Percentiles rank a stretch among this genome's conserved stretches.
Evolutionary conservation across 2,113 vertebrate genomes (phyloP).

Genomic region (Cryptotis parvus): DNA sequence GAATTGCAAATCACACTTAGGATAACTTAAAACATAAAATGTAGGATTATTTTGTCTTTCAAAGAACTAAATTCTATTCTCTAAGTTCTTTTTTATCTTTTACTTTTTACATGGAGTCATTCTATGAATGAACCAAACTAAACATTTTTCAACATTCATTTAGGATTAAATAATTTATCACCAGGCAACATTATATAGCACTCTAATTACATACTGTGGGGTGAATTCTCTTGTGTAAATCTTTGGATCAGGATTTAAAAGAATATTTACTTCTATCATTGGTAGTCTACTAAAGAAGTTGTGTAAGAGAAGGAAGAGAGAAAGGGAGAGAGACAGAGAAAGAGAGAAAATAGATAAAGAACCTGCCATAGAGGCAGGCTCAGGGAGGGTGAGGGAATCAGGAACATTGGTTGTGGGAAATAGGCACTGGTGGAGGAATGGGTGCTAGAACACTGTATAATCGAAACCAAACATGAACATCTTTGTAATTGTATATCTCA

Average conservation of each 20-base stretch:
- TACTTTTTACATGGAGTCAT: not conserved
- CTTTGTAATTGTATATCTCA: too few species aligned
- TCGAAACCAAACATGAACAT: too few species aligned
- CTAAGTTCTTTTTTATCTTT: not conserved
- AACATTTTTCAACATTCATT: not conserved
- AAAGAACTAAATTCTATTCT: not conserved
- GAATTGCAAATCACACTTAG: not conserved
- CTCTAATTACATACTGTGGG: not conserved
- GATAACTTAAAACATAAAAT: too few species aligned
- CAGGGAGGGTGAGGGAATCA: too few species aligned
- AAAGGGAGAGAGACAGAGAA: too few species aligned
- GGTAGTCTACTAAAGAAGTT: not conserved
- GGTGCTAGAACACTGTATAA: too few species aligned
- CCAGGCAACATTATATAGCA: not conserved
- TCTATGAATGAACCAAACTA: not conserved
- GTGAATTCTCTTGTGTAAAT: constrained; percentile 18
- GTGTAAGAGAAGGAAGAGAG: too few species aligned
- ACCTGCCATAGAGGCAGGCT: too few species aligned
- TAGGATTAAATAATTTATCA: not conserved
- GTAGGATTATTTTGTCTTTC: not conserved
- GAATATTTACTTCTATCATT: not conserved
- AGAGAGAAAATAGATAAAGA: too few species aligned
- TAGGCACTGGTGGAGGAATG: too few species aligned
- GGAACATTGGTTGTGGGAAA: too few species aligned
- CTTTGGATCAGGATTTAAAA: not conserved